A percentile compares a stretch with the other conserved stretches of the same genome.
Evolutionary conservation across 2,797 vertebrate genomes (phyloP).

Genomic region (Coluber constrictor): DNA sequence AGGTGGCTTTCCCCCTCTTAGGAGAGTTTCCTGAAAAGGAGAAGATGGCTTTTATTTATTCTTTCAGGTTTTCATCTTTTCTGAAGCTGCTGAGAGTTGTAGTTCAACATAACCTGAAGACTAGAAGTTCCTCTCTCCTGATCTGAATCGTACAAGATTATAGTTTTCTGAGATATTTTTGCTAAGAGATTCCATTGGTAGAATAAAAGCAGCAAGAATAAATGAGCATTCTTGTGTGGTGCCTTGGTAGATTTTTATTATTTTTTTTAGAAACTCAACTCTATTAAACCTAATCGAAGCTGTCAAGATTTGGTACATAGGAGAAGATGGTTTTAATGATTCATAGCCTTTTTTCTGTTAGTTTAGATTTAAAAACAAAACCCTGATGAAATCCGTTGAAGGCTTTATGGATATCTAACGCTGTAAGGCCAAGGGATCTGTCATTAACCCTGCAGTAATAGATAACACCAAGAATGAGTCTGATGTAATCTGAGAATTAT

Average conservation of each 20-base stretch:
- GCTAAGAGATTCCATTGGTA: neutral
- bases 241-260: neutral
- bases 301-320: neutral
- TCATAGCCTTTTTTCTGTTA: neutral
- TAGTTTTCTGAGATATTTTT: neutral
- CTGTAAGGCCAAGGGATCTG: neutral
- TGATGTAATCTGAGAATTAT: neutral
- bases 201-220: neutral
- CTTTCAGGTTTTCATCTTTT: neutral
- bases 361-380: neutral
- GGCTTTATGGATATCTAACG: neutral
- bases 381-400: neutral
- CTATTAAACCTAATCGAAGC: neutral
- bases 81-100: neutral
- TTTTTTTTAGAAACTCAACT: neutral
- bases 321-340: neutral
- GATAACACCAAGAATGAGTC: neutral
- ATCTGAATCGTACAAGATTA: neutral
- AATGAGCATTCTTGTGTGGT: neutral
- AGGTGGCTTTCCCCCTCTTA: neutral
- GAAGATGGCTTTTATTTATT: neutral
- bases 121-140: neutral
- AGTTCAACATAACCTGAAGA: neutral
- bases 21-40: neutral
- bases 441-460: neutral